phyloP scores from a whole-genome alignment of 2,888 invertebrate genomes.

The Torymus tubicola region DNA sequence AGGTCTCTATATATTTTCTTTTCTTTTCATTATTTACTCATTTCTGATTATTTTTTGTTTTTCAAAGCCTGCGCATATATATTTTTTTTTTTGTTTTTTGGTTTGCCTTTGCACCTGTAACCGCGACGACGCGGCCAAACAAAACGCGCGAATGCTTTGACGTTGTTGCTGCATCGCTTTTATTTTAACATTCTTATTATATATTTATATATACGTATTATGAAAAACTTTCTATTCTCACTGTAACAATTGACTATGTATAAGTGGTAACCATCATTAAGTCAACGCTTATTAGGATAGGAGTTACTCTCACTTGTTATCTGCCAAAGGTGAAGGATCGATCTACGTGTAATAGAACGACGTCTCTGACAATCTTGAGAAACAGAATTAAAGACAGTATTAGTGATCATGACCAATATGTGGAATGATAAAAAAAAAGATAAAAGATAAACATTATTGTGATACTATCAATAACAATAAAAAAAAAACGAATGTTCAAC shows the following conservation, averaged over 20 bases:
- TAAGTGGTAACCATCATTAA: constrained; percentile 1
- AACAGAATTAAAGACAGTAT: constrained; percentile 44
- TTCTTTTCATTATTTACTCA: background rate
- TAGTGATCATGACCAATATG: constrained; percentile 26
- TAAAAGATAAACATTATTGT: constrained; percentile 49
- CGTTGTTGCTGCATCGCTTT: constrained; percentile 41
- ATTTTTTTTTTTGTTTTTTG: too few relatives aligned
- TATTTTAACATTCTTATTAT: constrained; percentile 15
- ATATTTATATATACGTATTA: background rate
- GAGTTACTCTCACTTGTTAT: constrained; percentile 39
- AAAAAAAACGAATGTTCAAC: constrained; percentile 44
- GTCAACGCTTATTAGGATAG: constrained; percentile 42
- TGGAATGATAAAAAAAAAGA: constrained; percentile 43
- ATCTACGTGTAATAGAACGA: constrained; percentile 7
- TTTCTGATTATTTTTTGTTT: constrained; percentile 2
- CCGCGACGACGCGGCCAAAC: background rate
- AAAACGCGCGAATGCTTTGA: constrained; percentile 31
- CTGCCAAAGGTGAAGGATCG: constrained; percentile 22
- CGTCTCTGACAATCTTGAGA: constrained; percentile 25
- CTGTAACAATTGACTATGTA: background rate
- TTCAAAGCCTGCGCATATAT: constrained; percentile 32
- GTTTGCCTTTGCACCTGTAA: constrained; percentile 14
- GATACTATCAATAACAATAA: constrained; percentile 34
- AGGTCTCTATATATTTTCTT: constrained; percentile 31
- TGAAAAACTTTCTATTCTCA: background rate